Base-by-base conservation (phyloP, 2,113 vertebrate species). In the Callocephalon fimbriatum region DNA sequence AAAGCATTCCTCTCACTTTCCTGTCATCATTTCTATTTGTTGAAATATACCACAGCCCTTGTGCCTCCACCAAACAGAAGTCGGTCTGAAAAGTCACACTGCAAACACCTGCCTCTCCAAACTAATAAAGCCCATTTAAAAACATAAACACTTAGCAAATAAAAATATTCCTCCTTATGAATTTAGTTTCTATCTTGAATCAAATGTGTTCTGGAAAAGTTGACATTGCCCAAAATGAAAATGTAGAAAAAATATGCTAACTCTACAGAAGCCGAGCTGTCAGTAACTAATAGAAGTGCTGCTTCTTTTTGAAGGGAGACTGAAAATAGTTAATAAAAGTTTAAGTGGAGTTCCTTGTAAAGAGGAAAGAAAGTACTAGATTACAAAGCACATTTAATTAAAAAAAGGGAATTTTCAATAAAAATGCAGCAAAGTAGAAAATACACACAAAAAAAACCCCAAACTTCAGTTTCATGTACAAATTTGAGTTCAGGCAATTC, bases 371-470 rank as follows among this genome's bases (percentile, higher is more conserved):
- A 70, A 44, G 14, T 23, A 61, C 42, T 23, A 51, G n/a, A 79
- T 71, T 22, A 59, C 22, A 88, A 93, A 79, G 5, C 3, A 68
- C 3, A 38, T 75, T 44, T 72, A 59, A 59, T 61, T 31, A 42
- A 73, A 29, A 65, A 65, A 50, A 74, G 37, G 2, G 10, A 5
- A 38, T 47, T 82, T 74, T 63, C 72, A 54, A 15, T 76, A 38
- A 80, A 63, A 78, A 79, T 4, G 31, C 9, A 26, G 18, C 32
- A 42, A 85, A 79, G 20, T 38, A 68, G 31, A 76, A 94, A 73
- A 79, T 10, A 65, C 1, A 44, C 4, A 72, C 2, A 7, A 56
- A 84, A 68, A 50, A 23, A 13, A 1, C 0, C 3, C 1, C 6
- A 51, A 68, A 80, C 6, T 18, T 83, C 22, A 67, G 73, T 32